These are phyloP conservation scores for Rhagologus leucostigma DNA, from an alignment of 2,113 vertebrate genomes.

Conservation along the genomic window DNA sequence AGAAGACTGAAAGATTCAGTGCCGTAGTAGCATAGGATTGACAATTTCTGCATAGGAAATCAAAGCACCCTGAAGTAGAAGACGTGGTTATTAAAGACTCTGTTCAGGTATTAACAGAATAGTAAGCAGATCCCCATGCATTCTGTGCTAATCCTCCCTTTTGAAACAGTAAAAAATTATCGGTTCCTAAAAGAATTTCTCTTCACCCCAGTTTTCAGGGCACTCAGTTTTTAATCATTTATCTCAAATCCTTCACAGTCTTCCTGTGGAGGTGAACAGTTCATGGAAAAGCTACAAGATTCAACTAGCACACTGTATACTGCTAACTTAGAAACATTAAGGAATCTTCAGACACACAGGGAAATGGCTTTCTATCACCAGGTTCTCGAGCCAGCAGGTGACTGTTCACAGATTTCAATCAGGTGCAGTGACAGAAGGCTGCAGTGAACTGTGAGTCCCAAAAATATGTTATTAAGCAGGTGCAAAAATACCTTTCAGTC, in stretches of 20 bases:
- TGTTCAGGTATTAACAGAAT: neutral
- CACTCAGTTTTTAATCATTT: neutral
- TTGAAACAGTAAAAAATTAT: neutral
- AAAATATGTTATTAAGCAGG: neutral
- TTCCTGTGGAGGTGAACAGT: neutral
- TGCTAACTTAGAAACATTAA: neutral
- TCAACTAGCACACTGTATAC: neutral
- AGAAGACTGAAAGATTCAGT: neutral
- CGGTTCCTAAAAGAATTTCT: neutral
- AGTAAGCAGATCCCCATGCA: neutral
- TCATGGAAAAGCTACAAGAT: neutral
- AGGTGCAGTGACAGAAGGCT: neutral
- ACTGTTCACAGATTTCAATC: neutral
- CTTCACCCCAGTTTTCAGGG: neutral
- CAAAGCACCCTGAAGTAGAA: neutral
- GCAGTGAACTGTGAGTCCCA: neutral
- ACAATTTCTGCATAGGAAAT: neutral
- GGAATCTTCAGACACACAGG: neutral
- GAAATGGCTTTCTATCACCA: neutral
- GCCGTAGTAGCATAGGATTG: neutral
- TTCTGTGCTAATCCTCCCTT: neutral
- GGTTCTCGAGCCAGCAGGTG: neutral
- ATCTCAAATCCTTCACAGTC: neutral
- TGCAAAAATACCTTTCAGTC: neutral
- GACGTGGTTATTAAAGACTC: neutral